Conservation (phyloP, 2,113 vertebrate genomes). For the Siniperca chuatsi region DNA sequence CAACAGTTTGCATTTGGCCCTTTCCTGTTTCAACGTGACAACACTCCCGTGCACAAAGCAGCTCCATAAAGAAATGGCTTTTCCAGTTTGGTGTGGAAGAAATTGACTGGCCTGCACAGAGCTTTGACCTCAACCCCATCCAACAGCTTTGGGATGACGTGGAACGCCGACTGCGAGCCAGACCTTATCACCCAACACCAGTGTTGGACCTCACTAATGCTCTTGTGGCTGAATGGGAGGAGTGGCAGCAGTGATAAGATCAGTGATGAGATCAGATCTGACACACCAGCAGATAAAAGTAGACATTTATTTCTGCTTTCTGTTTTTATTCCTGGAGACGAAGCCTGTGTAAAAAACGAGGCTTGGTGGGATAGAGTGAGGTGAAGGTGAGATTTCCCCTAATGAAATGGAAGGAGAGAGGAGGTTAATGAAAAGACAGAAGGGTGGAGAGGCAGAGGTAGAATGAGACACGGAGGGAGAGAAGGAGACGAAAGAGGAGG, state of each 20-base stretch:
- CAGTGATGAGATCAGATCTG: slow-evolving; percentile 12
- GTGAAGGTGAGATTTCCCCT: slow-evolving; percentile 20
- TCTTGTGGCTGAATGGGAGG: too few species aligned
- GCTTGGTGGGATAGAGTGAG: background rate
- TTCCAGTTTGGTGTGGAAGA: too few species aligned
- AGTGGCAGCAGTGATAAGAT: too few species aligned
- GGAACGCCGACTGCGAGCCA: too few species aligned
- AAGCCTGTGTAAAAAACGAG: background rate
- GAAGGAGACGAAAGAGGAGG: background rate
- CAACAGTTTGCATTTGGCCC: too few species aligned
- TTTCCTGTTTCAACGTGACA: too few species aligned
- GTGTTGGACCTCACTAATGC: too few species aligned
- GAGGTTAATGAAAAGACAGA: slow-evolving; percentile 26
- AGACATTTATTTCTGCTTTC: background rate
- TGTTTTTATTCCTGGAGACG: background rate
- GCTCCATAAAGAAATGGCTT: too few species aligned
- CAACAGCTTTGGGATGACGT: background rate
- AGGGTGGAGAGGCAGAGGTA: background rate
- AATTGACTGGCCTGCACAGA: too few species aligned
- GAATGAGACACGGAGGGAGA: too few species aligned
- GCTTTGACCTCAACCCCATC: background rate
- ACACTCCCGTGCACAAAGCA: too few species aligned
- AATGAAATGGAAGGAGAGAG: background rate
- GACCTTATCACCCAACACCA: background rate
- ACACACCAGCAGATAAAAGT: slow-evolving; percentile 1